Conservation (phyloP, 1,140 invertebrate species). For the Drosophila nigrodunni region DNA sequence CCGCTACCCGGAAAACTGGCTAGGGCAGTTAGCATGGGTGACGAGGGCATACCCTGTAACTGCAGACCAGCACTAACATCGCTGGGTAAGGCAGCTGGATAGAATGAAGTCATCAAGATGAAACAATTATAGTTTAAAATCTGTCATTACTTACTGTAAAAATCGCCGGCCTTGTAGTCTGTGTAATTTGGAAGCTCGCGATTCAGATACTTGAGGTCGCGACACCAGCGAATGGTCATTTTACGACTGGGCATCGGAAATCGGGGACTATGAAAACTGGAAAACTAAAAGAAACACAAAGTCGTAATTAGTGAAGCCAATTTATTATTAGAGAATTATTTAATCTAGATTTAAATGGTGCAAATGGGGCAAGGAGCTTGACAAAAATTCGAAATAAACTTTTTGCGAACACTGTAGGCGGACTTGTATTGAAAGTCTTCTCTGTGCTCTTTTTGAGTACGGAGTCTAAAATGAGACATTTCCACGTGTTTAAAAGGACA, state of each 20-base stretch:
- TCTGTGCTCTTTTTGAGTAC: too few relatives aligned
- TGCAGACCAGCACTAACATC: conserved; percentile 57
- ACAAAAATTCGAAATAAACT: too few relatives aligned
- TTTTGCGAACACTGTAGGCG: too few relatives aligned
- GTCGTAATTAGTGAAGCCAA: not conserved
- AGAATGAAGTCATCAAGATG: not conserved
- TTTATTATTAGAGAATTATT: not conserved
- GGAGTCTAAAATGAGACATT: too few relatives aligned
- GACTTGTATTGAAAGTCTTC: too few relatives aligned
- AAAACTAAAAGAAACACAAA: conserved; percentile 39
- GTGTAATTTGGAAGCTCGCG: conserved; percentile 73
- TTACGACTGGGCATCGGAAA: conserved; percentile 73
- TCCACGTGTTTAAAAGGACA: too few relatives aligned
- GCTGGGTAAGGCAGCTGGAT: conserved; percentile 61
- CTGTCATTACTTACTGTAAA: conserved; percentile 55
- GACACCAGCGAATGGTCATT: conserved; percentile 82
- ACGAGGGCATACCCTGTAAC: conserved; percentile 29
- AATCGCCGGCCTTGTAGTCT: conserved; percentile 70
- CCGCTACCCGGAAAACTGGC: conserved; percentile 92
- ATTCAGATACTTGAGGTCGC: conserved; percentile 78
- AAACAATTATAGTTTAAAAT: not conserved
- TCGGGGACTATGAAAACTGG: conserved; percentile 78
- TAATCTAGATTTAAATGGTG: too few relatives aligned
- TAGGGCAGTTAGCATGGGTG: conserved; percentile 86
- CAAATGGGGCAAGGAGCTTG: too few relatives aligned